Conservation (phyloP, 2,113 vertebrate species). For the Corythornis madagascariensis region DNA sequence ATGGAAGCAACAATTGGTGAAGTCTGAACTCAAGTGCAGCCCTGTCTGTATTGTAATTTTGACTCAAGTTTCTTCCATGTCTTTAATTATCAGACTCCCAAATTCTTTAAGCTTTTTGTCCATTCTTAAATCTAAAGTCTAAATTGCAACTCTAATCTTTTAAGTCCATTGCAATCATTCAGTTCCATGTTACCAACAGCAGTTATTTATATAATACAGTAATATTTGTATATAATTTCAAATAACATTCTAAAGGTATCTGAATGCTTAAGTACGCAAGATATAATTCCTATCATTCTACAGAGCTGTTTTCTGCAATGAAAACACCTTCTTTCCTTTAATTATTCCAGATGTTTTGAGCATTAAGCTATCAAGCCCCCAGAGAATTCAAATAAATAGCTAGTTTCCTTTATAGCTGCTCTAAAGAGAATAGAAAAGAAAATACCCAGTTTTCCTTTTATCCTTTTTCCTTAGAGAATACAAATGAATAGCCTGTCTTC, state of each 20-base stretch:
- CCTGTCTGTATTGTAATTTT: background rate
- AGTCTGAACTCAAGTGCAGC: background rate
- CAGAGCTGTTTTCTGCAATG: slow-evolving; percentile 14
- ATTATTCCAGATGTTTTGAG: slow-evolving; percentile 71
- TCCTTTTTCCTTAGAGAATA: slow-evolving; percentile 58
- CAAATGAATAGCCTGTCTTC: slow-evolving; percentile 62
- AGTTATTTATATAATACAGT: background rate
- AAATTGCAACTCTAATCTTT: background rate
- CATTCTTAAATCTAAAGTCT: background rate
- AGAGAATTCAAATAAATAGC: slow-evolving; percentile 71
- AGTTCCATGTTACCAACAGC: background rate
- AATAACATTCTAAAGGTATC: background rate
- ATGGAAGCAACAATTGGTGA: background rate
- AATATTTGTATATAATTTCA: background rate
- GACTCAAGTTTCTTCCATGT: background rate
- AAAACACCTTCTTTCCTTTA: slow-evolving; percentile 48
- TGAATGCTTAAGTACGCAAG: background rate
- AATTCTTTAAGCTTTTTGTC: background rate
- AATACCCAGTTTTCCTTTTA: slow-evolving; percentile 62
- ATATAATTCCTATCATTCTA: background rate
- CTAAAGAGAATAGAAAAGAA: slow-evolving; percentile 71
- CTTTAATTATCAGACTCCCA: background rate
- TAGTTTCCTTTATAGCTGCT: slow-evolving; percentile 68
- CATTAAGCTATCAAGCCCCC: slow-evolving; percentile 53
- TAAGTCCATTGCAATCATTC: background rate